Percentiles rank a stretch among this genome's conserved stretches.
These are phyloP conservation scores for Camptogramma bilineatum DNA, from an alignment of 2,888 invertebrate species.

Conservation along the genomic window DNA sequence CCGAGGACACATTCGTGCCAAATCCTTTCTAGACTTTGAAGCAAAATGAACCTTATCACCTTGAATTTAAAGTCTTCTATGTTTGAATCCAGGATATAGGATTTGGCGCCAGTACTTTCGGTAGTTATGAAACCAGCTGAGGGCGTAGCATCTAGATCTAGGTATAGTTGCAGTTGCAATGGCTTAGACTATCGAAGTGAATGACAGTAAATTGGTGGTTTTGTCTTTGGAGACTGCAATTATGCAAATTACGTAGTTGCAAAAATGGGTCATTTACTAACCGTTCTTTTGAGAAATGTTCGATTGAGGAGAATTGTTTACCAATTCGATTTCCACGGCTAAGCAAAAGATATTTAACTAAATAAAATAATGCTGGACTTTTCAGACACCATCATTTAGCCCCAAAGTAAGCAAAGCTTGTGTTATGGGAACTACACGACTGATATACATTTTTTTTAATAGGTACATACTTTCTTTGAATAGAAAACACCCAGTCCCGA, in stretches of 20 bases:
- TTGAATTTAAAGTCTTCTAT: constrained; percentile 42
- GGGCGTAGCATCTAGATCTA: constrained; percentile 61
- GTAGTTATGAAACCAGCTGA: constrained; percentile 61
- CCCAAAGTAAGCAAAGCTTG: too few relatives aligned
- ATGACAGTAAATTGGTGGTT: constrained; percentile 45
- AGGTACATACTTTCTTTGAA: too few relatives aligned
- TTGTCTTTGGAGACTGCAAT: constrained; percentile 28
- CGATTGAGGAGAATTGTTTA: too few relatives aligned
- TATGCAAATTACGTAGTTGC: constrained; percentile 25
- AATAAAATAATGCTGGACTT: too few relatives aligned
- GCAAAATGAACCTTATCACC: constrained; percentile 34
- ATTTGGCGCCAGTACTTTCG: constrained; percentile 59
- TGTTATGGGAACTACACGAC: too few relatives aligned
- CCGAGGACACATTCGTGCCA: constrained; percentile 56
- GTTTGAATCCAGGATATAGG: constrained; percentile 55
- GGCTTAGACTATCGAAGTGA: constrained; percentile 42
- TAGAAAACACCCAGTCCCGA: too few relatives aligned
- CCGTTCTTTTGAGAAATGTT: neutral
- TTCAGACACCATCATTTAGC: too few relatives aligned
- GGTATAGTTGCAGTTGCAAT: constrained; percentile 52
- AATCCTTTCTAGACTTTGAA: constrained; percentile 49
- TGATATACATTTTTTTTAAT: too few relatives aligned
- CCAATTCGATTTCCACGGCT: too few relatives aligned
- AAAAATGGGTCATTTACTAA: constrained; percentile 8
- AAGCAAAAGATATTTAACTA: too few relatives aligned